Conservation (phyloP, 2,113 vertebrate genomes). For the Gnathonemus longibarbis region DNA sequence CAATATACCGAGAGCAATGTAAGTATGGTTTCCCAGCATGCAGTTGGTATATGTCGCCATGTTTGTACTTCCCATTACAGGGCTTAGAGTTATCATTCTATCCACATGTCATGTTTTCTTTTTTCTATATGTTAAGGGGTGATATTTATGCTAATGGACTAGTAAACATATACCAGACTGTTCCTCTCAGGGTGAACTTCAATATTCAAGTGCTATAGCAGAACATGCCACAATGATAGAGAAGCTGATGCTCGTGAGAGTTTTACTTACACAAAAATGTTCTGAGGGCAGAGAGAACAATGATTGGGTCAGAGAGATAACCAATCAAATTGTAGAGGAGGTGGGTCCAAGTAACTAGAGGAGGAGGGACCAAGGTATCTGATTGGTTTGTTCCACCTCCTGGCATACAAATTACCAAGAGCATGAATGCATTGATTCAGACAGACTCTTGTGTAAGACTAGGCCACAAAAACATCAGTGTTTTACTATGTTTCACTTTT, state of each 20-base stretch:
- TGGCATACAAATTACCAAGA: not conserved
- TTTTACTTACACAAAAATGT: too few species aligned
- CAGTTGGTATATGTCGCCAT: not conserved
- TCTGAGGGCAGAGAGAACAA: too few species aligned
- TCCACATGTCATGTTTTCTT: not conserved
- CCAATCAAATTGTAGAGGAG: too few species aligned
- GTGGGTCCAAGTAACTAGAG: too few species aligned
- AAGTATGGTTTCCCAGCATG: conserved; percentile 55
- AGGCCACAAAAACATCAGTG: not conserved
- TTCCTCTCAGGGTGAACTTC: not conserved
- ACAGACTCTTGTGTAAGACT: not conserved
- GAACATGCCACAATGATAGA: not conserved
- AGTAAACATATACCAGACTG: not conserved
- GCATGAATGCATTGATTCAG: not conserved
- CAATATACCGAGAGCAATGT: conserved; percentile 83
- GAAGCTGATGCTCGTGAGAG: not conserved
- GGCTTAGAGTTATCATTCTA: not conserved
- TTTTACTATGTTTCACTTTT: not conserved
- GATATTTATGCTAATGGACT: not conserved
- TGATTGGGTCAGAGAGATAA: too few species aligned
- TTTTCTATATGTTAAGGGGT: not conserved
- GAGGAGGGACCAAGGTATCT: too few species aligned
- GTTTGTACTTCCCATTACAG: too few species aligned
- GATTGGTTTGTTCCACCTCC: too few species aligned
- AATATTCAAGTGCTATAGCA: not conserved